Evolutionary conservation across 2,888 invertebrate genomes (phyloP).

Genomic region (Cosmopolites sordidus): DNA sequence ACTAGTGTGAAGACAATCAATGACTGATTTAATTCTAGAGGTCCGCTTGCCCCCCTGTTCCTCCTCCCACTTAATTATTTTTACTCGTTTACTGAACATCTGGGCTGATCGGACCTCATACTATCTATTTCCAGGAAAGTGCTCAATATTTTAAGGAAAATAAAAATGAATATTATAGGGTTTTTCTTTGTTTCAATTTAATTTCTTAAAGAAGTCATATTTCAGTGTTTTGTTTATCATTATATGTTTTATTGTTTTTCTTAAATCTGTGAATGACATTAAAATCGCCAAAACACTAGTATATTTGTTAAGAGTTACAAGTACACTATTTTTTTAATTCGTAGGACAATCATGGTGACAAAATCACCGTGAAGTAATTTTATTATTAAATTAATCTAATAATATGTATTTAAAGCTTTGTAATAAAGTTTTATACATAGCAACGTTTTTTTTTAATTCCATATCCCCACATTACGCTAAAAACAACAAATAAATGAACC

Average conservation of each 20-base stretch:
- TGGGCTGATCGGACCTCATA: conserved; percentile 42
- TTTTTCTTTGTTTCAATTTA: background rate
- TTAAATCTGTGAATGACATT: conserved; percentile 18
- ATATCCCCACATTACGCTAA: no score
- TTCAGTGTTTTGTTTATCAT: conserved; percentile 33
- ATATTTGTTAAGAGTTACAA: conserved; percentile 12
- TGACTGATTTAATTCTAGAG: conserved; percentile 33
- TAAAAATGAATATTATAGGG: conserved; percentile 6
- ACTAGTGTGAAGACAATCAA: conserved; percentile 24
- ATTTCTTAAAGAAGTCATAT: conserved; percentile 19
- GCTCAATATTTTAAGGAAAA: conserved; percentile 34
- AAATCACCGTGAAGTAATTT: conserved; percentile 28
- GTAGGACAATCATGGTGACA: conserved; percentile 19
- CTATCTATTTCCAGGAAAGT: conserved; percentile 35
- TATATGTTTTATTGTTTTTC: conserved; percentile 27
- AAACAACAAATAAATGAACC: no score
- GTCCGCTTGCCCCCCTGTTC: conserved; percentile 46
- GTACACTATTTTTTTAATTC: conserved; percentile 22
- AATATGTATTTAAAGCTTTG: conserved; percentile 43
- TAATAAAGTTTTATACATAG: conserved; percentile 47
- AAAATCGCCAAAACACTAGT: conserved; percentile 12
- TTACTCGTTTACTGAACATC: conserved; percentile 34
- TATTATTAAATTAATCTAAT: conserved; percentile 34
- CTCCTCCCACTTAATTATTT: conserved; percentile 38
- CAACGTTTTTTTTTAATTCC: no score